These are phyloP conservation scores for Stichodactyla mertensii DNA, from an alignment of 64 coral and sea anemone genomes.

Conservation along the genomic window DNA sequence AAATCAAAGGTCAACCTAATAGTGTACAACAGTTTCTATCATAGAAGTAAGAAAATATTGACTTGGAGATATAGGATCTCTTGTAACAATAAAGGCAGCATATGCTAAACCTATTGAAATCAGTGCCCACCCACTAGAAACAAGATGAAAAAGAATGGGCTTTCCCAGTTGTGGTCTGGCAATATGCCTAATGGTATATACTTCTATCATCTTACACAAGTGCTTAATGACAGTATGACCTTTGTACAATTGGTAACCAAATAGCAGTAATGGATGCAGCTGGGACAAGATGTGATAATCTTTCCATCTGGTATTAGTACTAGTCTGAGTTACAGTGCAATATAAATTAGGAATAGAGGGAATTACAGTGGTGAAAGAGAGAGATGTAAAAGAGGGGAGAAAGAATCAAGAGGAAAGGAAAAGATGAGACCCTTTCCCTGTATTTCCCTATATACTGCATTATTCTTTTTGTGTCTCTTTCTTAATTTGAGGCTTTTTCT, in stretches of 20 bases:
- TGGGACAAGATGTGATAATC: not conserved
- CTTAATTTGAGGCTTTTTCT: too few relatives aligned
- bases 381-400: too few relatives aligned
- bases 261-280: not conserved
- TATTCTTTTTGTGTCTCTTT: too few relatives aligned
- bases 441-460: too few relatives aligned
- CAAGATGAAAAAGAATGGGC: not conserved
- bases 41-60: not conserved
- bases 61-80: not conserved
- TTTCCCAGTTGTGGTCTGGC: not conserved
- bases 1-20: not conserved
- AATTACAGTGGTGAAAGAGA: not conserved
- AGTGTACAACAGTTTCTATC: not conserved
- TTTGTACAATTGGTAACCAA: not conserved
- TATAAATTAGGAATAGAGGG: not conserved
- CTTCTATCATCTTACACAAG: not conserved
- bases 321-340: not conserved
- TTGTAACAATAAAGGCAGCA: not conserved
- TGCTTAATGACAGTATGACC: too few relatives aligned
- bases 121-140: not conserved
- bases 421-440: too few relatives aligned
- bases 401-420: too few relatives aligned
- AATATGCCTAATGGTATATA: not conserved
- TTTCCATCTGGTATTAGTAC: not conserved
- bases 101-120: not conserved